Percentiles rank a stretch among this genome's conserved stretches.
Conservation (phyloP, 2,797 vertebrate genomes). For the Chlorospingus flavigularis region DNA sequence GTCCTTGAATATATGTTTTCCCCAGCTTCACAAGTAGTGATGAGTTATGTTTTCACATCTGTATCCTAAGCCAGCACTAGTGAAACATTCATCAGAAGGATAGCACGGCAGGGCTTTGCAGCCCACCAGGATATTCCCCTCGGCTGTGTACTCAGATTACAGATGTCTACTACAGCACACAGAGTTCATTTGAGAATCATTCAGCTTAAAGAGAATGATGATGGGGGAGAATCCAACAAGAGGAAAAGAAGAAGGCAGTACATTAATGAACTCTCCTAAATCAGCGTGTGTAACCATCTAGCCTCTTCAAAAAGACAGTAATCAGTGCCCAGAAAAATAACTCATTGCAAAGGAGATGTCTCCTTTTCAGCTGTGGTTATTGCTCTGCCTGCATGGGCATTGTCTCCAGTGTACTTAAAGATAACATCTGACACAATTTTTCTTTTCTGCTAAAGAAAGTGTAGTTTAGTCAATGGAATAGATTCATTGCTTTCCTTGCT, state of each 20-base stretch:
- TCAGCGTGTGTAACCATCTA: background rate
- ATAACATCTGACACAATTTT: background rate
- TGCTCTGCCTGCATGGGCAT: background rate
- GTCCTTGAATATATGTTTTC: background rate
- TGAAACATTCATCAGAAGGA: slow-evolving; percentile 2
- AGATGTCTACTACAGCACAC: background rate
- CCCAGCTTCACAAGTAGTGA: background rate
- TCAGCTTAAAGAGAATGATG: background rate
- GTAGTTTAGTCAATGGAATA: background rate
- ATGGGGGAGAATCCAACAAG: background rate
- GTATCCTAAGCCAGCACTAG: background rate
- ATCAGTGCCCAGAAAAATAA: background rate
- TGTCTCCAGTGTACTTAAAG: background rate
- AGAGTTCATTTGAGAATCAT: background rate
- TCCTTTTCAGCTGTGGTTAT: background rate
- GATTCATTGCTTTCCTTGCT: background rate
- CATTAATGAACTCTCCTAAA: slow-evolving; percentile 26
- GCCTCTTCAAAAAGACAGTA: background rate
- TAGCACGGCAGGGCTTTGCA: background rate
- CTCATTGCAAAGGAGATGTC: background rate
- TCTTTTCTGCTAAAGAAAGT: background rate
- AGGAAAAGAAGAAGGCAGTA: background rate
- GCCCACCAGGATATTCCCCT: background rate
- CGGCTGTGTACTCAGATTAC: background rate
- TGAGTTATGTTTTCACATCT: background rate